A percentile compares a stretch with the other conserved stretches of the same genome.
Conservation (phyloP, 2,113 vertebrate species). For the Mormoops blainvillei region DNA sequence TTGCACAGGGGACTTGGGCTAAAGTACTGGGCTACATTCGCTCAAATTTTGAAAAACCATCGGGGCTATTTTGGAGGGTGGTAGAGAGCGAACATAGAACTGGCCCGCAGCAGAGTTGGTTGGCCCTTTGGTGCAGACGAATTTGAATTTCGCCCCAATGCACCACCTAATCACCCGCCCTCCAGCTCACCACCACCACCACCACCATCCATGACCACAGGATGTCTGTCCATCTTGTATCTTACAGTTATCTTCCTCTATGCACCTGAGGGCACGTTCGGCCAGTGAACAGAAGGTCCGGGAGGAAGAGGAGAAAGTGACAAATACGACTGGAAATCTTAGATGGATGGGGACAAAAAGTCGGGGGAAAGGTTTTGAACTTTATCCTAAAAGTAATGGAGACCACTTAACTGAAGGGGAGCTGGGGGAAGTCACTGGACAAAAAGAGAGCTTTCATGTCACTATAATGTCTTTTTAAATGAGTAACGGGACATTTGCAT, state of each 20-base stretch:
- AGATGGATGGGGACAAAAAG: neutral
- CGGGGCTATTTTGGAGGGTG: neutral
- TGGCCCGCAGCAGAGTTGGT: neutral
- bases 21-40: neutral
- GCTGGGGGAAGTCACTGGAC: neutral
- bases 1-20: neutral
- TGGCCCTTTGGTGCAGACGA: neutral
- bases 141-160: too few relatives aligned
- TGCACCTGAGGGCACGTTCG: neutral
- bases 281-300: neutral
- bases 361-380: neutral
- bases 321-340: neutral
- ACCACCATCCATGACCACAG: neutral
- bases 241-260: neutral
- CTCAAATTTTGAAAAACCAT: neutral
- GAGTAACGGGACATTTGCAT: conserved; percentile 47
- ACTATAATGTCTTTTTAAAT: conserved; percentile 66
- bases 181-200: too few relatives aligned
- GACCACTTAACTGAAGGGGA: neutral
- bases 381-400: conserved; percentile 24
- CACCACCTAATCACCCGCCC: neutral
- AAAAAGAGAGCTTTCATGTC: conserved; percentile 25
- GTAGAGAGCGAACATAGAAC: neutral
- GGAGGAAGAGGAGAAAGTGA: neutral
- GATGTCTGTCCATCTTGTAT: neutral